Conservation (phyloP, 2,113 vertebrate genomes). For the Gobius niger region DNA sequence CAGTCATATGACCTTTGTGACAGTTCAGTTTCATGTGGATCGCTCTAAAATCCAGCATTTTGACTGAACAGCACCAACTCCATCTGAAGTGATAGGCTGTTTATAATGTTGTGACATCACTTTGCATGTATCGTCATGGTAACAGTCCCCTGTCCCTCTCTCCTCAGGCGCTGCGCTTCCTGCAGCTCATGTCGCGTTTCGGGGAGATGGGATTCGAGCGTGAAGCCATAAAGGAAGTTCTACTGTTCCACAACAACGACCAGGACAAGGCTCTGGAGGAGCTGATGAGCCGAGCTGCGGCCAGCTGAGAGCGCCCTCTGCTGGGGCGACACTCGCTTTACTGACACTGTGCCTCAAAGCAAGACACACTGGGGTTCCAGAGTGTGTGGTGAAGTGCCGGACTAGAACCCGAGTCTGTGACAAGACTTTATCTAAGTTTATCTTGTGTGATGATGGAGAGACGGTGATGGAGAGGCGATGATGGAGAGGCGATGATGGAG, state of each 20-base stretch:
- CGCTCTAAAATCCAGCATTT: too few species aligned
- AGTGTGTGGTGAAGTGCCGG: too few species aligned
- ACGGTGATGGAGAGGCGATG: too few species aligned
- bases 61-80: too few species aligned
- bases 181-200: slow-evolving; percentile 97
- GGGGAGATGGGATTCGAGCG: slow-evolving; percentile 98
- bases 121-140: background rate
- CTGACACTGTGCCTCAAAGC: background rate
- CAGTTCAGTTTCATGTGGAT: too few species aligned
- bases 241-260: slow-evolving; percentile 93
- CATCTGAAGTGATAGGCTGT: too few species aligned
- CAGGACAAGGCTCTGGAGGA: slow-evolving; percentile 95
- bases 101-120: too few species aligned
- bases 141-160: background rate
- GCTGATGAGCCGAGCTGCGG: slow-evolving; percentile 90
- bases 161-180: slow-evolving; percentile 88
- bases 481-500: too few species aligned
- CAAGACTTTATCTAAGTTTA: too few species aligned
- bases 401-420: too few species aligned
- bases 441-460: too few species aligned
- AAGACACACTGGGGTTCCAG: background rate
- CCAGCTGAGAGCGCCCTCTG: slow-evolving; percentile 83
- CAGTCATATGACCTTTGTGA: too few species aligned
- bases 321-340: slow-evolving; percentile 43
- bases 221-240: slow-evolving; percentile 92